Conservation (phyloP, 1,140 invertebrate species). For the Pseudomyrmex cubaensis region DNA sequence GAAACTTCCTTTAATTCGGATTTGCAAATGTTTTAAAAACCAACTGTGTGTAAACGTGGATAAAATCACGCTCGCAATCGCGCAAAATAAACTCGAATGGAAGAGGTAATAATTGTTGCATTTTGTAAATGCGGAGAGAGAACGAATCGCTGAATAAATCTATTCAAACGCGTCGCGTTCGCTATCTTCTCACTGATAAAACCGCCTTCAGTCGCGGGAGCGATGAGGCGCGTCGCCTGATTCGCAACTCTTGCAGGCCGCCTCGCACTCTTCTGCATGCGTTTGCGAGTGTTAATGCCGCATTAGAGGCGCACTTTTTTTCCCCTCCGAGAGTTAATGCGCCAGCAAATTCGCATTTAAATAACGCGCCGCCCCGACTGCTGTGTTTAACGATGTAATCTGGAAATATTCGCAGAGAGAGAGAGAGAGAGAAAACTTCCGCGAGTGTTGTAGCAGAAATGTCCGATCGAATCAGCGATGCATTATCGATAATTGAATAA, state of each 20-base stretch:
- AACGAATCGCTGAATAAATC: slow-evolving; percentile 38
- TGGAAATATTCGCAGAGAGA: neutral
- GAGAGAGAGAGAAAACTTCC: slow-evolving; percentile 18
- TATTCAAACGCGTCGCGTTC: slow-evolving; percentile 10
- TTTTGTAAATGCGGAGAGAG: neutral
- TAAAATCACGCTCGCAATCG: neutral
- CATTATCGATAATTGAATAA: slow-evolving; percentile 14
- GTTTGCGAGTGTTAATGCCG: slow-evolving; percentile 65
- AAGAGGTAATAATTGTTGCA: neutral
- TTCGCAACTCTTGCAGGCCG: slow-evolving; percentile 58
- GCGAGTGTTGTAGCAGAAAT: neutral
- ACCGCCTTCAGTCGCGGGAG: slow-evolving; percentile 17
- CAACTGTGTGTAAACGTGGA: neutral
- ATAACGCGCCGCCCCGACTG: slow-evolving; percentile 51
- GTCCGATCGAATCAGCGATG: neutral
- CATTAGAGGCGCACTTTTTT: slow-evolving; percentile 67
- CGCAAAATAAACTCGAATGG: neutral
- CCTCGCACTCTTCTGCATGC: slow-evolving; percentile 60
- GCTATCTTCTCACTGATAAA: slow-evolving; percentile 40
- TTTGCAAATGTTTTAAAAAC: too few species aligned
- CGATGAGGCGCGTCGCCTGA: slow-evolving; percentile 51
- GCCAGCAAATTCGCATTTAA: slow-evolving; percentile 74
- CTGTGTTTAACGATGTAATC: slow-evolving; percentile 64
- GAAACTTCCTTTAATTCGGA: neutral
- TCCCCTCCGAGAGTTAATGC: slow-evolving; percentile 64